These are phyloP conservation scores for Aegotheles bennettii DNA, from an alignment of 2,113 vertebrate species.

Conservation along the genomic window DNA sequence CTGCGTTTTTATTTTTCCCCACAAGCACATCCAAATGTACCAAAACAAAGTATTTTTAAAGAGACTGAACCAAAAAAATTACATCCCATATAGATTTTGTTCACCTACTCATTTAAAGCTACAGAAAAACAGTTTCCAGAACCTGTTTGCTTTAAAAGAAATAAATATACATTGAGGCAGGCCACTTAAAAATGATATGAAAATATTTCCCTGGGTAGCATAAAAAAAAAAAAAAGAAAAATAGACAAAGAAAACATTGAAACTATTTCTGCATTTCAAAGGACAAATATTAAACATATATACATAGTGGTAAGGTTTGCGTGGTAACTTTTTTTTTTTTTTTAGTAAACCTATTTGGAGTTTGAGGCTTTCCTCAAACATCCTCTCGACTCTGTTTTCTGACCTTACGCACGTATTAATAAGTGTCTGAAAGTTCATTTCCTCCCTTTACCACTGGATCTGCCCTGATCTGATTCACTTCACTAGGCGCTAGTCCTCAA, in stretches of 20 bases:
- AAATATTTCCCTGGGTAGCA: slow-evolving; percentile 91
- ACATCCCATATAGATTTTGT: slow-evolving; percentile 90
- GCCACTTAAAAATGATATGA: slow-evolving; percentile 83
- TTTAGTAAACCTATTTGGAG: slow-evolving; percentile 70
- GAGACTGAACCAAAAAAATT: slow-evolving; percentile 80
- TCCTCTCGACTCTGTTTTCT: slow-evolving; percentile 65
- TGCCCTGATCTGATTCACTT: slow-evolving; percentile 78
- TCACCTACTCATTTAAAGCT: slow-evolving; percentile 91
- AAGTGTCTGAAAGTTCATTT: slow-evolving; percentile 78
- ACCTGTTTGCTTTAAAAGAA: slow-evolving; percentile 84
- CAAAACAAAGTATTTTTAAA: slow-evolving; percentile 88
- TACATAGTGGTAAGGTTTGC: slow-evolving; percentile 83
- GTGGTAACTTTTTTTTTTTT: slow-evolving; percentile 75
- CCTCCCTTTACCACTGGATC: slow-evolving; percentile 77
- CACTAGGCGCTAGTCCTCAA: slow-evolving; percentile 77
- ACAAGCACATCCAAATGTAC: slow-evolving; percentile 92
- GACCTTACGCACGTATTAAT: slow-evolving; percentile 77
- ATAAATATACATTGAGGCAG: slow-evolving; percentile 88
- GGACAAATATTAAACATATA: slow-evolving; percentile 91
- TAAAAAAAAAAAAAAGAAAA: slow-evolving; percentile 70
- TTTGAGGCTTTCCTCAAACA: slow-evolving; percentile 61
- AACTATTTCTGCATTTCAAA: slow-evolving; percentile 89
- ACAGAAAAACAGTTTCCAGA: slow-evolving; percentile 87
- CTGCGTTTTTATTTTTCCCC: slow-evolving; percentile 88
- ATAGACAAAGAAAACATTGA: slow-evolving; percentile 87